Evolutionary conservation across 2,113 vertebrate species (phyloP).

Genomic region (Dendropsophus ebraccatus): DNA sequence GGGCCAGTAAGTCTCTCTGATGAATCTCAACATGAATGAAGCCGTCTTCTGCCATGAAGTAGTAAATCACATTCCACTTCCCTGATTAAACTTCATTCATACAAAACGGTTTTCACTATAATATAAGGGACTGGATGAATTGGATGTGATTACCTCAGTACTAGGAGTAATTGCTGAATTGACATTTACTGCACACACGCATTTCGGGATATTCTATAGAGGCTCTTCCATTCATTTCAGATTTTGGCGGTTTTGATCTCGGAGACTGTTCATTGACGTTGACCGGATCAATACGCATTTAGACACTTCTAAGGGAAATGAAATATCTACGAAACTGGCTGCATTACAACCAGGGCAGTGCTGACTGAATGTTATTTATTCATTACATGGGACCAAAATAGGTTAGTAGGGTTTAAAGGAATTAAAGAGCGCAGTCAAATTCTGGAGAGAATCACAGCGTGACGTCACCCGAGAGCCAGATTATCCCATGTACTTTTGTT

Average conservation of each 20-base stretch:
- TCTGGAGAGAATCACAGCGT: neutral
- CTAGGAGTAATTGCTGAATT: neutral
- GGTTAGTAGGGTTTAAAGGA: conserved; percentile 37
- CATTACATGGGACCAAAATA: conserved; percentile 52
- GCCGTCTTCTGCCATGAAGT: neutral
- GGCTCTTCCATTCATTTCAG: neutral
- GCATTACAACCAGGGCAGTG: conserved; percentile 23
- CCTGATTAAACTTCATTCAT: neutral
- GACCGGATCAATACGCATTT: conserved; percentile 42
- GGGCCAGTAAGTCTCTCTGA: too few species aligned
- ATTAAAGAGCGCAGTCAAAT: conserved; percentile 39
- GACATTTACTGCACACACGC: neutral
- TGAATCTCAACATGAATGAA: neutral
- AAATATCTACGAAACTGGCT: conserved; percentile 33
- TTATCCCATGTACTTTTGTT: conserved; percentile 21
- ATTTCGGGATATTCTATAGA: neutral
- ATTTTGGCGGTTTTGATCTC: neutral
- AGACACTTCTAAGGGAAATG: conserved; percentile 46
- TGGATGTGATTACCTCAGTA: neutral
- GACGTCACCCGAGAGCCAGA: conserved; percentile 8
- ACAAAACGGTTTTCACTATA: neutral
- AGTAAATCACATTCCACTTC: neutral
- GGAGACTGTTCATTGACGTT: neutral
- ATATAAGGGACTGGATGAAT: neutral
- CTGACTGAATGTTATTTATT: conserved; percentile 52